Conservation (phyloP, 2,888 invertebrate genomes). For the Agrochola macilenta region DNA sequence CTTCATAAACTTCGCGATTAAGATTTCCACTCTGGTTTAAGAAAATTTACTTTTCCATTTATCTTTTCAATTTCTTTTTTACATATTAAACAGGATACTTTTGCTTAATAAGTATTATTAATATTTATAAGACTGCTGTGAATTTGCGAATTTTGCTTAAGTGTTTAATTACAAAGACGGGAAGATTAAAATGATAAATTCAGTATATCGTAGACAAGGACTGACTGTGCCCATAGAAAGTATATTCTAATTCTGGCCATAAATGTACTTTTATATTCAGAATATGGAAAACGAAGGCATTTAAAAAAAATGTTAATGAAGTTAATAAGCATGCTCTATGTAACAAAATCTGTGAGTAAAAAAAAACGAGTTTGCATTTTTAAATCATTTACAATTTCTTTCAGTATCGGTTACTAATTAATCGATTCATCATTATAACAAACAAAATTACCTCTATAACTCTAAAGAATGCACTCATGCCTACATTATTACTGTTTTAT, state of each 20-base stretch:
- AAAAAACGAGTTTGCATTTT: neutral
- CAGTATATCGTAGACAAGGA: slow-evolving; percentile 4
- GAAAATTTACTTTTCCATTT: slow-evolving; percentile 78
- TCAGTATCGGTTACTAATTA: slow-evolving; percentile 24
- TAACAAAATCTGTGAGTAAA: neutral
- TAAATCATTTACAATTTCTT: slow-evolving; percentile 5
- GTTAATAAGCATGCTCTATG: neutral
- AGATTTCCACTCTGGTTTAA: slow-evolving; percentile 73
- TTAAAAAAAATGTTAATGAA: neutral
- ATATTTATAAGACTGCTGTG: slow-evolving; percentile 67
- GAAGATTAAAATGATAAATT: slow-evolving; percentile 49
- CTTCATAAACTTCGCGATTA: slow-evolving; percentile 76
- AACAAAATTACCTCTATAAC: slow-evolving; percentile 21
- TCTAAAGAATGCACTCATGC: slow-evolving; percentile 32
- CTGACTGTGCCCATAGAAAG: neutral
- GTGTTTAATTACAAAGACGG: slow-evolving; percentile 59
- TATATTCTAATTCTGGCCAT: neutral
- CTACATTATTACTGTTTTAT: slow-evolving; percentile 43
- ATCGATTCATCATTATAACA: slow-evolving; percentile 28
- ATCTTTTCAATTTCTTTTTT: slow-evolving; percentile 73
- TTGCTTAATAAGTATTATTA: slow-evolving; percentile 69
- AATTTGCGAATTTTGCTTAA: slow-evolving; percentile 58
- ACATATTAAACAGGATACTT: slow-evolving; percentile 72
- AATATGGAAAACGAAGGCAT: neutral
- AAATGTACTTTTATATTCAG: neutral